phyloP scores from a whole-genome alignment of 2,888 invertebrate genomes.

The Agriopis aurantiaria region DNA sequence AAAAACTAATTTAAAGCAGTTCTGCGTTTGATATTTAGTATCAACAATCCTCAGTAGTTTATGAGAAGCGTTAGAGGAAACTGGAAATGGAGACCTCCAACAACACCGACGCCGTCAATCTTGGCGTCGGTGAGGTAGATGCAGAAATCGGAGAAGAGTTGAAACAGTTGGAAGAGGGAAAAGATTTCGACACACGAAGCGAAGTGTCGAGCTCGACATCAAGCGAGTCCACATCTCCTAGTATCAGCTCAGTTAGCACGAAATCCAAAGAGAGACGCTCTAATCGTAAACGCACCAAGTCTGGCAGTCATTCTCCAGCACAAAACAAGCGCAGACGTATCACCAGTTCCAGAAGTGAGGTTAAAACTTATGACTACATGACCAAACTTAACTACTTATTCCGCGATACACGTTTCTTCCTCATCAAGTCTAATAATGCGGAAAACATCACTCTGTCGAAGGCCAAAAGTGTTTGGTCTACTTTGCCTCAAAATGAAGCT shows the following conservation, averaged over 20 bases:
- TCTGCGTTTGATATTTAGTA: not conserved
- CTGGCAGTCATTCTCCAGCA: slow-evolving; percentile 74
- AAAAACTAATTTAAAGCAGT: not conserved
- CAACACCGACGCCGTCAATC: slow-evolving; percentile 88
- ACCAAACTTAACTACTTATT: slow-evolving; percentile 97
- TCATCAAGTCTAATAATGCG: slow-evolving; percentile 99
- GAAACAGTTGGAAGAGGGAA: slow-evolving; percentile 91
- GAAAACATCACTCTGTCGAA: slow-evolving; percentile 98
- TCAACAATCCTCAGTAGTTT: slow-evolving; percentile 27
- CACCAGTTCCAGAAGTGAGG: slow-evolving; percentile 68
- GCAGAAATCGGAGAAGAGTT: slow-evolving; percentile 93
- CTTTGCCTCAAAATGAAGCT: slow-evolving; percentile 98
- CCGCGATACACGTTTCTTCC: slow-evolving; percentile 96
- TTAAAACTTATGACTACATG: slow-evolving; percentile 93
- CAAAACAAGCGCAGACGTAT: slow-evolving; percentile 73
- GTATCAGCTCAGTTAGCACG: slow-evolving; percentile 92
- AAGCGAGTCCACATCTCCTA: slow-evolving; percentile 90
- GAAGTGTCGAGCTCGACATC: slow-evolving; percentile 95
- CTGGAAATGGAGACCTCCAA: slow-evolving; percentile 82
- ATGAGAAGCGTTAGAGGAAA: slow-evolving; percentile 22
- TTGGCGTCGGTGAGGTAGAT: slow-evolving; percentile 89
- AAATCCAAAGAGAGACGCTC: slow-evolving; percentile 87
- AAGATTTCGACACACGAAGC: slow-evolving; percentile 93
- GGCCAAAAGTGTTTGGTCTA: slow-evolving; percentile 98
- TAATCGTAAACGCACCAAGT: slow-evolving; percentile 85